These are phyloP conservation scores for Pelusios castaneus DNA, from an alignment of 2,113 vertebrate genomes.

Conservation along the genomic window DNA sequence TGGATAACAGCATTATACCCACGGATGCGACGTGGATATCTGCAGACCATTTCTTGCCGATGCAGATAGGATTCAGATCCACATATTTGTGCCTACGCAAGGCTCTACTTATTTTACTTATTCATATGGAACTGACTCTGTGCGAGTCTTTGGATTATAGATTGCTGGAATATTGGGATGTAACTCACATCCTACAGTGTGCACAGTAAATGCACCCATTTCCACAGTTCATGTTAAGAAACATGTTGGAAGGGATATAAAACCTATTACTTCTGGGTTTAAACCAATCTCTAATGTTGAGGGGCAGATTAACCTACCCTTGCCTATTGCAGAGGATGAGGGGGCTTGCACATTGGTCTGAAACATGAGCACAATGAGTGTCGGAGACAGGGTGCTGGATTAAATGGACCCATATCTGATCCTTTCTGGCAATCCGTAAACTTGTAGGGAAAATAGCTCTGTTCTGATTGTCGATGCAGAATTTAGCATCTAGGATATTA, in stretches of 20 bases:
- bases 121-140: neutral
- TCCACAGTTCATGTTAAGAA: neutral
- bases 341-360: neutral
- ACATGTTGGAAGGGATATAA: neutral
- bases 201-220: neutral
- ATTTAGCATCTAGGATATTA: neutral
- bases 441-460: neutral
- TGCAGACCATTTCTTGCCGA: too few relatives aligned
- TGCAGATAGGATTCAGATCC: too few relatives aligned
- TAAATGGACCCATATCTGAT: neutral
- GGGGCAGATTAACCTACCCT: fast-evolving
- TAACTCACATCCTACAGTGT: neutral
- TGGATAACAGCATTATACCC: too few relatives aligned
- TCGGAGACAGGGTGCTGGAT: neutral
- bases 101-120: too few relatives aligned
- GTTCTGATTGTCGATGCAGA: neutral
- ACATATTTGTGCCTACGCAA: too few relatives aligned
- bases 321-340: neutral
- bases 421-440: neutral
- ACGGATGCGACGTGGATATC: too few relatives aligned
- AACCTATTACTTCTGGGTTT: neutral
- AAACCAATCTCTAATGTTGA: neutral
- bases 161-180: neutral
- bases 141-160: fast-evolving
- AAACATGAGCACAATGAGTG: neutral